Percentiles rank a stretch among this genome's conserved stretches.
Evolutionary conservation across 2,113 vertebrate species (phyloP).

Genomic region (Ptychochromis oligacanthus): DNA sequence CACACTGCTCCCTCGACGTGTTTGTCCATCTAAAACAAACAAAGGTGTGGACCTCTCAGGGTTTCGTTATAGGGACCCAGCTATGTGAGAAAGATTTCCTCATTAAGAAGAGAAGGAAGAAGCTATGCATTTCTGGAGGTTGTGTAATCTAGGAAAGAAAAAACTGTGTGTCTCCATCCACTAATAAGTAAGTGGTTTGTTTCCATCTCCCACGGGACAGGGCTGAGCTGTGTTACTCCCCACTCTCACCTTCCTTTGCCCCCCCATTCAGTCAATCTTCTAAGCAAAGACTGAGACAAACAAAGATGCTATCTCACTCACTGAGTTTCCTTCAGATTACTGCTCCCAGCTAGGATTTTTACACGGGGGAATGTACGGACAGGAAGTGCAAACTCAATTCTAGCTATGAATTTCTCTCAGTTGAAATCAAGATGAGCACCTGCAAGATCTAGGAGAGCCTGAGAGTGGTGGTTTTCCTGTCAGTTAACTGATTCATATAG

Average conservation of each 20-base stretch:
- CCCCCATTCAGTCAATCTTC: background rate
- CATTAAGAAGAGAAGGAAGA: background rate
- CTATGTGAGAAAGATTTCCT: background rate
- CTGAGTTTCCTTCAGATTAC: background rate
- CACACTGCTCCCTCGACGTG: background rate
- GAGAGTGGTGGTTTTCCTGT: constrained; percentile 69
- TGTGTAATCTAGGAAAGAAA: background rate
- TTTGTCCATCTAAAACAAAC: constrained; percentile 11
- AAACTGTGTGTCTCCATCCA: background rate
- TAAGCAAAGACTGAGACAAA: constrained; percentile 6
- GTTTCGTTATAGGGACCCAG: background rate
- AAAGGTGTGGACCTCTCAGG: constrained; percentile 22
- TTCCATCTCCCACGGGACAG: background rate
- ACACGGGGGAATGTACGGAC: background rate
- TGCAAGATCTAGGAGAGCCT: background rate
- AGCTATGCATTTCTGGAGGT: background rate
- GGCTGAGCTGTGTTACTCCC: background rate
- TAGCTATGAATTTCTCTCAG: background rate
- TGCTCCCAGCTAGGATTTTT: background rate
- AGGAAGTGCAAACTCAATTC: constrained; percentile 5
- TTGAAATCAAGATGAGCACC: constrained; percentile 6
- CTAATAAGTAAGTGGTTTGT: background rate
- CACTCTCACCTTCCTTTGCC: background rate
- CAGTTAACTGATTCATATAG: constrained; percentile 55
- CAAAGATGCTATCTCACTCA: background rate